Evolutionary conservation across 2,888 invertebrate species (phyloP).

Genomic region (Omphaloscelis lunosa): DNA sequence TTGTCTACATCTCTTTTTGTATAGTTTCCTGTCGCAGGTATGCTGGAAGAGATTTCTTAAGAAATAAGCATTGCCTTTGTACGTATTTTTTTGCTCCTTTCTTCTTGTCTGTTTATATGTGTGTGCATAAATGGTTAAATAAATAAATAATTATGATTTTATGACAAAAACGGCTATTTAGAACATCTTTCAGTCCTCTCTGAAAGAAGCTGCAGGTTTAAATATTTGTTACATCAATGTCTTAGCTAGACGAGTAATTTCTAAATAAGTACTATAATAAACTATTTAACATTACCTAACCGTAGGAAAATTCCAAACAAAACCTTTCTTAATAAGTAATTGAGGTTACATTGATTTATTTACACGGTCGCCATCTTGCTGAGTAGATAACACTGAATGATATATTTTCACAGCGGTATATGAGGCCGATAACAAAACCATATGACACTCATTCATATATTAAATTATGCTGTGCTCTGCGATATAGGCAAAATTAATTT

Average conservation of each 20-base stretch:
- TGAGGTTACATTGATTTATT: conserved; percentile 90
- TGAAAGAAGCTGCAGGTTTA: background rate
- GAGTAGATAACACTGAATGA: conserved; percentile 80
- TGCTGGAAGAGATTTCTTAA: too few species aligned
- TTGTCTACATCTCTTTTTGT: too few species aligned
- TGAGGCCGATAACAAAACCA: conserved; percentile 76
- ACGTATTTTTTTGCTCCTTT: too few species aligned
- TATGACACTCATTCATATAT: conserved; percentile 76
- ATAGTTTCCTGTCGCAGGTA: too few species aligned
- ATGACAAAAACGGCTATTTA: background rate
- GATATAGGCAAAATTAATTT: conserved; percentile 34
- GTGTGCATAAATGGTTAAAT: too few species aligned
- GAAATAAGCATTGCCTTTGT: too few species aligned
- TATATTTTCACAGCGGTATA: conserved; percentile 83
- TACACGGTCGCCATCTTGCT: conserved; percentile 84
- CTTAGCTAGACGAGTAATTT: background rate
- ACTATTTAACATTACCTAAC: conserved; percentile 68
- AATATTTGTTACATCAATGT: background rate
- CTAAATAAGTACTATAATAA: conserved; percentile 10
- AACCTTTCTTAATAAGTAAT: conserved; percentile 88
- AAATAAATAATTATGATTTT: background rate
- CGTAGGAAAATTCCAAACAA: conserved; percentile 85
- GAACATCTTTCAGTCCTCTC: background rate
- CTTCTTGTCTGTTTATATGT: too few species aligned
- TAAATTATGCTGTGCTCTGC: conserved; percentile 52